These are phyloP conservation scores for Andrena marginata DNA, from an alignment of 2,888 invertebrate species.

Conservation along the genomic window DNA sequence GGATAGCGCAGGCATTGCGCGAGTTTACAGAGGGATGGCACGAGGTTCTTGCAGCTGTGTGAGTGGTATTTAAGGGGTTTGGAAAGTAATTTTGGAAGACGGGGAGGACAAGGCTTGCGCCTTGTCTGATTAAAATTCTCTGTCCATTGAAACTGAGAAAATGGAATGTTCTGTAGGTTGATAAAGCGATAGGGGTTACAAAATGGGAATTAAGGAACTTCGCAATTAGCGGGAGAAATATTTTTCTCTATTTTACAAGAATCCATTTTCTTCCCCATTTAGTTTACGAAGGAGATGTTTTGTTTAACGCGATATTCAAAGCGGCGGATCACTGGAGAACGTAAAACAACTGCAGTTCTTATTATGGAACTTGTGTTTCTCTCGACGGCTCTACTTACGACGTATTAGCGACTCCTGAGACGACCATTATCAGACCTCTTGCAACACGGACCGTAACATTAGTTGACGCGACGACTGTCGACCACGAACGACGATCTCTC, in stretches of 20 bases:
- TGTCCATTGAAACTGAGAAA: too few species aligned
- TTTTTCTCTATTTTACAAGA: neutral
- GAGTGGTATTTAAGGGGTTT: too few species aligned
- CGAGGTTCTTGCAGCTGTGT: too few species aligned
- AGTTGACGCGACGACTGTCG: slow-evolving; percentile 67
- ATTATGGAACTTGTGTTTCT: slow-evolving; percentile 66
- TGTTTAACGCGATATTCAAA: slow-evolving; percentile 8
- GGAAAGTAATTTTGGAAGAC: too few species aligned
- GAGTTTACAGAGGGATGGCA: neutral
- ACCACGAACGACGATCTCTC: slow-evolving; percentile 38
- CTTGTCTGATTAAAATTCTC: too few species aligned
- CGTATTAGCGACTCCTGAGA: slow-evolving; percentile 76
- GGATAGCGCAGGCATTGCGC: neutral
- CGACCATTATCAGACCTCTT: slow-evolving; percentile 67
- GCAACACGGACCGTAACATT: slow-evolving; percentile 71
- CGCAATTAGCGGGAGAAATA: neutral
- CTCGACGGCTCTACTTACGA: slow-evolving; percentile 62
- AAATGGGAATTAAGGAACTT: too few species aligned
- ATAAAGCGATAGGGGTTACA: too few species aligned
- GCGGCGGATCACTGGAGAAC: neutral
- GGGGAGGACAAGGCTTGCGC: too few species aligned
- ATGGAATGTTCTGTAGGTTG: too few species aligned
- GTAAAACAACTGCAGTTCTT: slow-evolving; percentile 72
- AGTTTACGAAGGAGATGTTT: slow-evolving; percentile 1
- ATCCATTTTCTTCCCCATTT: neutral